These are phyloP conservation scores for Chaunax sp. DNA, from an alignment of 2,797 vertebrate species.

Conservation along the genomic window DNA sequence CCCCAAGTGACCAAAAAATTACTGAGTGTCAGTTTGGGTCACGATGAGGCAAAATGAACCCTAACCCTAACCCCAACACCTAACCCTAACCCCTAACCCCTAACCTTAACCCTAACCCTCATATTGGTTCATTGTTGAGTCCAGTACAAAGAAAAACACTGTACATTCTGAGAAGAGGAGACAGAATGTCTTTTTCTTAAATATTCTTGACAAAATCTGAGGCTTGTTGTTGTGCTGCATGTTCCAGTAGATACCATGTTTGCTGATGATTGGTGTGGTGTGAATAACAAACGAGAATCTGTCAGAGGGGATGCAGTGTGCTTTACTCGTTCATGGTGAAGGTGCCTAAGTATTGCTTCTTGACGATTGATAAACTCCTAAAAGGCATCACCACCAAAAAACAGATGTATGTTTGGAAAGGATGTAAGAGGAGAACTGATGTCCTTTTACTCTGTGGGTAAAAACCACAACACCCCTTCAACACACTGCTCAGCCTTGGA, in stretches of 20 bases:
- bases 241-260: conserved; percentile 15
- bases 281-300: conserved; percentile 47
- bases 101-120: too few species aligned
- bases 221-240: conserved; percentile 1
- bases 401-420: conserved; percentile 22
- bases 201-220: conserved; percentile 11
- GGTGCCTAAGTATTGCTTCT: conserved; percentile 9
- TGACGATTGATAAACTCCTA: conserved; percentile 39
- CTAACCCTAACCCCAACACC: too few species aligned
- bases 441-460: conserved; percentile 31
- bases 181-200: background rate
- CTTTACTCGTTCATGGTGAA: conserved; percentile 31
- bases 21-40: too few species aligned
- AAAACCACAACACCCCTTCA: conserved; percentile 31
- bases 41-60: too few species aligned
- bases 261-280: conserved; percentile 34
- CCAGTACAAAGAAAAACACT: conserved; percentile 13
- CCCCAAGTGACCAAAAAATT: too few species aligned
- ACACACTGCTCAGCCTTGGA: conserved; percentile 3
- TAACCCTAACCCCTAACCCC: too few species aligned
- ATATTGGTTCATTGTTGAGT: background rate
- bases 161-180: conserved; percentile 16
- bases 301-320: conserved; percentile 27
- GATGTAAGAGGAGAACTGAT: conserved; percentile 43
- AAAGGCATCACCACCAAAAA: conserved; percentile 44